Base-by-base conservation (phyloP, 2,888 invertebrate species). In the Ichneumon xanthorius region DNA sequence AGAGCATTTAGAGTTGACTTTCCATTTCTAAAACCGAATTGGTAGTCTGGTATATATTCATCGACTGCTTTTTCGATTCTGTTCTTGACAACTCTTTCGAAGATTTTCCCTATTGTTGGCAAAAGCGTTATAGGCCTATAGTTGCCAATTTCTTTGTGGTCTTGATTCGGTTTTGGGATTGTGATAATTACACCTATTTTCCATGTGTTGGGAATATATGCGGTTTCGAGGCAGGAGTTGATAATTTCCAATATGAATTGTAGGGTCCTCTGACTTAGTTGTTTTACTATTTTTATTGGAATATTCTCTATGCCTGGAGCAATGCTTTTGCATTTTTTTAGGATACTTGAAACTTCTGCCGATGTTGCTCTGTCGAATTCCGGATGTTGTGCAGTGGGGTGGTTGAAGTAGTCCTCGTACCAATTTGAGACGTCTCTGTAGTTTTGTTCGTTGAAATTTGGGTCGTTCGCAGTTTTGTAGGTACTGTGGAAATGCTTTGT, bases 51-150 rank as follows among this genome's bases (percentile, higher is more conserved):
- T 5, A n/a, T 14, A n/a, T 0, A 30, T 30, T 53, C 30, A 37
- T 7, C 55, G 11, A 79, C 53, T 14, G 67, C 26, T 53, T 79
- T 11, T 55, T 70, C 26, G 14, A 79, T 7, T 53, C 55, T 45
- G 33, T 40, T 19, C 16, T 70, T 79, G 7, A 80, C 73, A n/a
- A 45, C 45, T 73, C 45, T 37, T 63, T 80, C 80, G 33, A 61
- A 73, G 9, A 80, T 30, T 50, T 80, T 73, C 22, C 73, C 80
- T 4, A 80, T 58, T 5, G 72, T 40, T 19, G 71, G 61, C 19
- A 80, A 48, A 9, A 80, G 63, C 11, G 26, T 73, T 9, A 80
- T 61, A 9, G 80, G 80, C 16, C 80, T 19, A 45, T 80, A 63
- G 45, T 22, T 61, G 7, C 53, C 6, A 4, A 40, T 14, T n/a